phyloP scores from a whole-genome alignment of 2,888 invertebrate species.

The Drosophila neonasuta region DNA sequence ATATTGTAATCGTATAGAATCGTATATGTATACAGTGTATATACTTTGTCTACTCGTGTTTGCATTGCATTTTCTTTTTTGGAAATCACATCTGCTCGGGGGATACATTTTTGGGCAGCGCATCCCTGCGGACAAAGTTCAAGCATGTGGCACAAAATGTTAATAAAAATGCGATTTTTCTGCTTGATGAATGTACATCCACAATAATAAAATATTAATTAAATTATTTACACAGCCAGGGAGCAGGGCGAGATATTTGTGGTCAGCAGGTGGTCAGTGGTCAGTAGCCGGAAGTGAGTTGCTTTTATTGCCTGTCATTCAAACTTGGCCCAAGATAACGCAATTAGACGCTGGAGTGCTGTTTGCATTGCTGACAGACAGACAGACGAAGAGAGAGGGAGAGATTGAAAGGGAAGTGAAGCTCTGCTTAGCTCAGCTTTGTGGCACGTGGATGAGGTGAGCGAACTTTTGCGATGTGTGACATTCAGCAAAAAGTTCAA shows the following conservation, averaged over 20 bases:
- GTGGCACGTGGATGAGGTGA: slow-evolving; percentile 46
- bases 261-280: background rate
- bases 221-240: slow-evolving; percentile 66
- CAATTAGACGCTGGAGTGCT: slow-evolving; percentile 45
- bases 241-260: background rate
- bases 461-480: slow-evolving; percentile 44
- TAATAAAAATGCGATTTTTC: slow-evolving; percentile 52
- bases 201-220: slow-evolving; percentile 70
- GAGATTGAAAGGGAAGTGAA: background rate
- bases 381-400: background rate
- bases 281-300: slow-evolving; percentile 53
- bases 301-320: slow-evolving; percentile 70
- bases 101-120: slow-evolving; percentile 1
- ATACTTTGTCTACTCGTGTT: background rate
- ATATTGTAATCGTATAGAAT: slow-evolving; percentile 8
- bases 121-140: slow-evolving; percentile 25
- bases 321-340: slow-evolving; percentile 35
- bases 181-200: slow-evolving; percentile 33
- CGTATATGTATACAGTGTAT: slow-evolving; percentile 1
- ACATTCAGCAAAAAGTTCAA: slow-evolving; percentile 70
- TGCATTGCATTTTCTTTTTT: slow-evolving; percentile 45
- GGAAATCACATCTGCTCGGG: slow-evolving; percentile 45
- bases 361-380: slow-evolving; percentile 1
- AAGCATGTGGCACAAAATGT: slow-evolving; percentile 53
- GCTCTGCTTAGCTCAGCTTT: slow-evolving; percentile 11